Base-by-base conservation (phyloP, 2,797 vertebrate species). In the Cottoperca gobio region DNA sequence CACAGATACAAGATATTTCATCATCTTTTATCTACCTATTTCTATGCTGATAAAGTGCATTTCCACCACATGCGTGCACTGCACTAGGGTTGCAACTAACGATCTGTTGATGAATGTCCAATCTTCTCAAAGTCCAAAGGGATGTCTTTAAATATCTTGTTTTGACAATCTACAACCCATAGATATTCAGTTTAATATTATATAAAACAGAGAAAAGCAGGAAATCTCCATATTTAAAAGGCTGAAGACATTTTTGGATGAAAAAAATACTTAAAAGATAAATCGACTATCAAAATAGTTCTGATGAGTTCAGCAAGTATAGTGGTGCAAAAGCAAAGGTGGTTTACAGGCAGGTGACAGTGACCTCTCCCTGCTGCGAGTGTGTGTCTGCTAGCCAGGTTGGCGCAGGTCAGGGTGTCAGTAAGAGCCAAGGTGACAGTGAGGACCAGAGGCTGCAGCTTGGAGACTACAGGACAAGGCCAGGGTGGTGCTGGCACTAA, bases 361-460 rank as follows among this genome's bases (percentile, higher is more conserved):
- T 76, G 82, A 90, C 86, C 85, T 83, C 66, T 65, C 14, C 75
- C 74, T 61, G 86, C 77, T 60, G 80, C 33, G 75, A 64, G 69
- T 2, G 50, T 39, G 43, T 61, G 61, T 79, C 3, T 40, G 75
- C 23, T 70, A 89, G 83, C 80, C 87, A 90, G 82, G 49, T 84
- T 89, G 90, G 87, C 80, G 0, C 64, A 42, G 54, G 74, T 73
- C 81, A 88, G 68, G 53, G 40, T 70, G 78, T 75, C 75, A 58
- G 54, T 65, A 68, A 76, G 74, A 84, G 83, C 73, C 85, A 89
- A 88, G 87, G 87, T 89, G 90, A 91, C 80, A 81, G 76, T 23
- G 64, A 83, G 58, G 78, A 70, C 86, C 86, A 86, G 76, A 84
- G 85, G 78, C 88, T 82, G 61, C 60, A 75, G 79, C 43, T 81